Percentiles rank a stretch among this genome's conserved stretches.
These are phyloP conservation scores for Lapara coniferarum DNA, from an alignment of 2,888 invertebrate genomes.

Conservation along the genomic window DNA sequence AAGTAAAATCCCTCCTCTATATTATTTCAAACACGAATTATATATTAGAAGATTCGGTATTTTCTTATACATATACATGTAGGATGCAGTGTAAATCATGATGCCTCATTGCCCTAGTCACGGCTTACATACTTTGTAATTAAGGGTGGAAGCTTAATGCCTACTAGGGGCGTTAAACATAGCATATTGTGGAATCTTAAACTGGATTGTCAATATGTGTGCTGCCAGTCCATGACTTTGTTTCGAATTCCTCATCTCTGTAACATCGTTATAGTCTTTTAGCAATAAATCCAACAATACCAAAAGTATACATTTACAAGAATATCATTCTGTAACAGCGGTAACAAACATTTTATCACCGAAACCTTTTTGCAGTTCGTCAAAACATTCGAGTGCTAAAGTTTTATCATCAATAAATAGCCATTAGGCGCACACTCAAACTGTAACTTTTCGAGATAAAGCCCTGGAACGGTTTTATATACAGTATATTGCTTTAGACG, in stretches of 20 bases:
- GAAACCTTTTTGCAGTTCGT: conserved; percentile 30
- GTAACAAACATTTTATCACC: conserved; percentile 25
- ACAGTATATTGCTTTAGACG: conserved; percentile 13
- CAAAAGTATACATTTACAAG: not conserved
- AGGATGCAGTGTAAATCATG: too few species aligned
- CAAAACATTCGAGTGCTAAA: conserved; percentile 29
- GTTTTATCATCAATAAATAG: conserved; percentile 35
- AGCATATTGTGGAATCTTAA: too few species aligned
- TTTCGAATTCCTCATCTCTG: too few species aligned
- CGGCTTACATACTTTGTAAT: too few species aligned
- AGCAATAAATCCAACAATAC: conserved; percentile 6
- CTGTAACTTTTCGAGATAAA: conserved; percentile 25
- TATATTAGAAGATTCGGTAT: too few species aligned
- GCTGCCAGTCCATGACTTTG: too few species aligned
- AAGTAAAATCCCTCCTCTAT: not conserved
- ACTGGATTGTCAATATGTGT: too few species aligned
- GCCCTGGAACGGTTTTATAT: conserved; percentile 20
- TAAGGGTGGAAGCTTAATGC: too few species aligned
- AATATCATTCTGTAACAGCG: conserved; percentile 19
- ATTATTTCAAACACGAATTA: too few species aligned
- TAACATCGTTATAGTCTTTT: not conserved
- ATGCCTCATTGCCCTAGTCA: too few species aligned
- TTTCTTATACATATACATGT: too few species aligned
- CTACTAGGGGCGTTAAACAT: too few species aligned
- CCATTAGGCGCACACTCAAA: conserved; percentile 31